phyloP scores from a whole-genome alignment of 2,113 vertebrate species.

The Amblyornis subalaris region DNA sequence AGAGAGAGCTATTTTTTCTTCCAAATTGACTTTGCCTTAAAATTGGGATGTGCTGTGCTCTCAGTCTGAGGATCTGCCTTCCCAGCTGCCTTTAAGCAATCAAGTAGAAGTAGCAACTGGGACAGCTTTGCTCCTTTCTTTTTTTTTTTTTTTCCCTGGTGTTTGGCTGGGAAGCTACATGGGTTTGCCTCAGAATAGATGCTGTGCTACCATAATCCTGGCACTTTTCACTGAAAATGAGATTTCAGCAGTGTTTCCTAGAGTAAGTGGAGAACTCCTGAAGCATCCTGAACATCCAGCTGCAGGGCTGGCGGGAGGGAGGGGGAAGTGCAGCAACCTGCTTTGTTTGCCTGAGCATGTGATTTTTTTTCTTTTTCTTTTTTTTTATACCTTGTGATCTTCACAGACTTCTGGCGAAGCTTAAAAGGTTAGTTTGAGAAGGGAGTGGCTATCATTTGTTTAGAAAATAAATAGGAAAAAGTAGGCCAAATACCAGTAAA shows the following conservation, averaged over 20 bases:
- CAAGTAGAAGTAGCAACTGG: not conserved
- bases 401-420: constrained; percentile 8
- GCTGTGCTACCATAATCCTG: constrained; percentile 34
- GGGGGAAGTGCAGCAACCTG: constrained; percentile 23
- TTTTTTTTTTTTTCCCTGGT: not conserved
- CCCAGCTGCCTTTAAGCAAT: constrained; percentile 26
- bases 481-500: constrained; percentile 63
- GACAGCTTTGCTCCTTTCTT: not conserved
- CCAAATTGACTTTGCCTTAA: constrained; percentile 29
- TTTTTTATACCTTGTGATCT: constrained; percentile 34
- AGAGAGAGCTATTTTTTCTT: constrained; percentile 13
- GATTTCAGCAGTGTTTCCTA: constrained; percentile 1
- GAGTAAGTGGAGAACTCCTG: not conserved
- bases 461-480: constrained; percentile 63
- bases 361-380: not conserved
- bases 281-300: not conserved
- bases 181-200: constrained; percentile 20
- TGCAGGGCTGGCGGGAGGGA: not conserved
- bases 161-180: not conserved
- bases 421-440: constrained; percentile 33
- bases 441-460: constrained; percentile 50
- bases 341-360: constrained; percentile 19
- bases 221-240: constrained; percentile 21
- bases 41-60: not conserved
- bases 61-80: not conserved